Conservation (phyloP, 2,888 invertebrate genomes). For the Hydraecia micacea region DNA sequence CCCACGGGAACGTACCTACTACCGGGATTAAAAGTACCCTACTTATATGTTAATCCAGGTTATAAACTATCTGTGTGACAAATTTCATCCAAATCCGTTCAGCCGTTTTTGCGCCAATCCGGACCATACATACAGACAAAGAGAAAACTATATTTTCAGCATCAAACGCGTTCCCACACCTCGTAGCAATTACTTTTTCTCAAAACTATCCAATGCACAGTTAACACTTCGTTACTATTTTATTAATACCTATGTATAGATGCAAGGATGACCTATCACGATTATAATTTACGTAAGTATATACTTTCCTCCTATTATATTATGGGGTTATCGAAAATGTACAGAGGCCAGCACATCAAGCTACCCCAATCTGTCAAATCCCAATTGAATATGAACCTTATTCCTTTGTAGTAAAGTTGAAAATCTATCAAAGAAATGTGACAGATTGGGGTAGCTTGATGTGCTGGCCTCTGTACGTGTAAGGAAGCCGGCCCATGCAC, state of each 20-base stretch:
- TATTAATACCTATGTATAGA: background rate
- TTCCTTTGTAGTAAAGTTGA: too few relatives aligned
- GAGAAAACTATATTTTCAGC: background rate
- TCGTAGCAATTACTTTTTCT: background rate
- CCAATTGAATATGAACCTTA: too few relatives aligned
- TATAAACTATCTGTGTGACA: too few relatives aligned
- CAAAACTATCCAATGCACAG: background rate
- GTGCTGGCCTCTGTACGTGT: too few relatives aligned
- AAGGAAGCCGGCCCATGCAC: slow-evolving; percentile 17
- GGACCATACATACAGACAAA: background rate
- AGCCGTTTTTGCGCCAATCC: background rate
- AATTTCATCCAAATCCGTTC: background rate
- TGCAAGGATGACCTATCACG: slow-evolving; percentile 54
- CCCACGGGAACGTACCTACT: background rate
- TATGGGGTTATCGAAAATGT: slow-evolving; percentile 7
- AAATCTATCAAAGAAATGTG: too few relatives aligned
- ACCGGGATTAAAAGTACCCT: too few relatives aligned
- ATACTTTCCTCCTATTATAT: background rate
- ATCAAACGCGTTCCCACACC: background rate
- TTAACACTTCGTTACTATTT: background rate
- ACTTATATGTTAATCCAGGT: too few relatives aligned
- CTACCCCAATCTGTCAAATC: too few relatives aligned
- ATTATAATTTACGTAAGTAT: slow-evolving; percentile 14
- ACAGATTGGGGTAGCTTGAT: too few relatives aligned
- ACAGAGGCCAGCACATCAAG: too few relatives aligned